Conservation (phyloP, 2,888 invertebrate species). For the Lypha dubia region DNA sequence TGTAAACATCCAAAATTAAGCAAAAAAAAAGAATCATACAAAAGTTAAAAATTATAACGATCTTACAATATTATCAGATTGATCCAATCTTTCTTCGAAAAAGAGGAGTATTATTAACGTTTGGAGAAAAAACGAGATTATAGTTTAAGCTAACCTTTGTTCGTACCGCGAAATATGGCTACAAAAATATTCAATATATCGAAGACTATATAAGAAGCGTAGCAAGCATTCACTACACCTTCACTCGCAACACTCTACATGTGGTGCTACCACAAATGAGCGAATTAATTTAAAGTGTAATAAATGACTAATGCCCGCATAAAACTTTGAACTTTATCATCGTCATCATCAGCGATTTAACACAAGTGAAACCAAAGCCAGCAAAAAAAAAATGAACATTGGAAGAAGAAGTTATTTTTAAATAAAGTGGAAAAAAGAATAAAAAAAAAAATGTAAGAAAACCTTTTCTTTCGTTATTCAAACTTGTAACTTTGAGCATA, state of each 20-base stretch:
- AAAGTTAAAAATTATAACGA: too few relatives aligned
- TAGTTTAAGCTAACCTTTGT: background rate
- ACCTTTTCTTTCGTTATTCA: conserved; percentile 16
- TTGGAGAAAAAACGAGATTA: too few relatives aligned
- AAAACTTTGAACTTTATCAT: conserved; percentile 74
- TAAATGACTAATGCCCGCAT: conserved; percentile 74
- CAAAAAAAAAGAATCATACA: too few relatives aligned
- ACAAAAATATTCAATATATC: conserved; percentile 22
- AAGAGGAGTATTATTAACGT: too few relatives aligned
- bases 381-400: conserved; percentile 44
- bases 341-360: conserved; percentile 70
- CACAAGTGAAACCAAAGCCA: conserved; percentile 49
- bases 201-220: background rate
- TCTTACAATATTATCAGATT: too few relatives aligned
- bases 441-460: conserved; percentile 5
- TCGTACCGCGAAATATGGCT: background rate
- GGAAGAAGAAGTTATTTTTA: conserved; percentile 39
- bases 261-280: conserved; percentile 72
- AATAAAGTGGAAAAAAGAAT: conserved; percentile 44
- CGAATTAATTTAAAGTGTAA: conserved; percentile 75
- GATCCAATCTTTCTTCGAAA: too few relatives aligned
- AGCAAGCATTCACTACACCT: background rate
- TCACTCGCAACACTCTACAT: background rate
- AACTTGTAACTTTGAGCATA: conserved; percentile 15
- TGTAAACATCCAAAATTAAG: too few relatives aligned